Evolutionary conservation across 2,888 invertebrate species (phyloP).

Genomic region (Ceratothoa steindachneri): DNA sequence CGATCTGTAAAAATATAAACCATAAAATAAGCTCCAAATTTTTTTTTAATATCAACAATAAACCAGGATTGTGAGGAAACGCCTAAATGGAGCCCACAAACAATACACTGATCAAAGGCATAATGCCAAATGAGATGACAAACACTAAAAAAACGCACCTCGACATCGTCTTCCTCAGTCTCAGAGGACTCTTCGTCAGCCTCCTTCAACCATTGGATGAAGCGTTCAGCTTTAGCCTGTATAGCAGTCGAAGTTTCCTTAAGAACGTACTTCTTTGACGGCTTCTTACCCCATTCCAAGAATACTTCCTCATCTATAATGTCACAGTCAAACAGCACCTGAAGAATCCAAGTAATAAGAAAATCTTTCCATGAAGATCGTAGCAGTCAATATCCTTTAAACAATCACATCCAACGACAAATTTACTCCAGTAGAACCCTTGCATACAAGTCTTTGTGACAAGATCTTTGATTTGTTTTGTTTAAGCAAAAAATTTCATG

Average conservation of each 20-base stretch:
- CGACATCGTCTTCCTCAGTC: slow-evolving; percentile 4
- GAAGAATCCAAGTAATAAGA: too few species aligned
- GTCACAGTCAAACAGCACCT: slow-evolving; percentile 88
- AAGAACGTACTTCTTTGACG: slow-evolving; percentile 87
- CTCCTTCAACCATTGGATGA: slow-evolving; percentile 94
- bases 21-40: too few species aligned
- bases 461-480: too few species aligned
- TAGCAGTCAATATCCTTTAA: too few species aligned
- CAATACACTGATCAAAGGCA: not conserved
- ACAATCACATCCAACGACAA: too few species aligned
- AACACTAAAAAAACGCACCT: not conserved
- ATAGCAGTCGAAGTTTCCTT: slow-evolving; percentile 88
- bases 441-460: too few species aligned
- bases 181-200: slow-evolving; percentile 75
- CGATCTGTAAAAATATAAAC: slow-evolving; percentile 23
- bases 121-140: not conserved
- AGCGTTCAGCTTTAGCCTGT: slow-evolving; percentile 83
- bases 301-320: slow-evolving; percentile 90
- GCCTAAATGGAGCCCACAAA: not conserved
- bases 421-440: too few species aligned
- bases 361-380: too few species aligned
- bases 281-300: slow-evolving; percentile 92
- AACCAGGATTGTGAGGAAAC: not conserved
- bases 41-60: not conserved
- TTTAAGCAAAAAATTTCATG: not conserved